phyloP scores from a whole-genome alignment of 2,888 invertebrate species.

The Eristalis intricaria region DNA sequence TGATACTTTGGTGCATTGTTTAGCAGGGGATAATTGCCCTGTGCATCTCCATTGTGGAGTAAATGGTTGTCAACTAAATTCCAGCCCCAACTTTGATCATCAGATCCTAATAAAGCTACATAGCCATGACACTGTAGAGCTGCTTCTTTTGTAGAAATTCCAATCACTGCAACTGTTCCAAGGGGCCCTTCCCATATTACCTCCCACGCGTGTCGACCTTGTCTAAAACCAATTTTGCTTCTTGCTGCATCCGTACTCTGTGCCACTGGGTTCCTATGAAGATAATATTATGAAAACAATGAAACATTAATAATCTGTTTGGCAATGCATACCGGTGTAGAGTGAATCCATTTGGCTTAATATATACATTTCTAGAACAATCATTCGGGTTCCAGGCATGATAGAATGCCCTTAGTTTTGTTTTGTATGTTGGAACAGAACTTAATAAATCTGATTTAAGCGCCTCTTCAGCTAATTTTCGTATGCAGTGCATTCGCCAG shows the following conservation, averaged over 20 bases:
- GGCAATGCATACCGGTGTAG: constrained; percentile 87
- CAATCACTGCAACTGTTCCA: constrained; percentile 98
- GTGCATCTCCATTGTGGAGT: constrained; percentile 96
- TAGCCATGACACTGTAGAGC: constrained; percentile 97
- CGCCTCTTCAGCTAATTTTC: constrained; percentile 91
- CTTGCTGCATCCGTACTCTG: constrained; percentile 98
- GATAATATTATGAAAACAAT: too few relatives aligned
- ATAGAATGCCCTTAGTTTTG: constrained; percentile 95
- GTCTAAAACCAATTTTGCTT: constrained; percentile 94
- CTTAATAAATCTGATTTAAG: constrained; percentile 95
- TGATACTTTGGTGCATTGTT: constrained; percentile 99
- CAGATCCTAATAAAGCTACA: constrained; percentile 95
- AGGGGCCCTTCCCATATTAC: constrained; percentile 99
- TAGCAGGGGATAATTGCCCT: constrained; percentile 95
- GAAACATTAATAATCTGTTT: not conserved
- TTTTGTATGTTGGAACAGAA: constrained; percentile 94
- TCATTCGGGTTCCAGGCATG: constrained; percentile 99
- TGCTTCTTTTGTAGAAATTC: constrained; percentile 96
- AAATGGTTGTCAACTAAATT: constrained; percentile 99
- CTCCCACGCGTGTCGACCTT: constrained; percentile 98
- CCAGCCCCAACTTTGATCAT: constrained; percentile 99
- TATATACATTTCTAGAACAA: constrained; percentile 97
- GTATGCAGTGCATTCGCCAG: constrained; percentile 94
- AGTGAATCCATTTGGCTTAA: constrained; percentile 98
- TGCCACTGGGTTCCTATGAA: constrained; percentile 94